Base-by-base conservation (phyloP, 2,797 vertebrate species). In the Nyctalus aviator region DNA sequence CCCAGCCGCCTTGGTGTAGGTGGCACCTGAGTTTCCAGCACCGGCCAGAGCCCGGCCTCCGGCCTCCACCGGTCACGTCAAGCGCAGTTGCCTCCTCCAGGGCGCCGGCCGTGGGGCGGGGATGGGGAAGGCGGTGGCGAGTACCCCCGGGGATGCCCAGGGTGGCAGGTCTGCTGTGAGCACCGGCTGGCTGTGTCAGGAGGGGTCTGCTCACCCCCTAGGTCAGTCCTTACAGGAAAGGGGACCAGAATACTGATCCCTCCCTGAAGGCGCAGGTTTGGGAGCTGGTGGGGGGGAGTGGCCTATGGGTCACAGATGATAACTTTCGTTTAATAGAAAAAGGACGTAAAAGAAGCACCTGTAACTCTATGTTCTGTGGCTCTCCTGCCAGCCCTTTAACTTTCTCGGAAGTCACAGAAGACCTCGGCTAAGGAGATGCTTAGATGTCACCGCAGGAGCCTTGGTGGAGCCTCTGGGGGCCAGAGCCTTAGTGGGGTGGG, bases 401-500 rank as follows among this genome's bases (percentile, higher is more conserved):
- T 64, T n/a, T 21, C 25, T 73, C 14, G 23, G 17, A 9, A 20
- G 27, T 76, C 32, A 7, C 72, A 25, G 71, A 35, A 55, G 46
- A n/a, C 14, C 0, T 0, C 12, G 46, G 82, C 75, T n/a, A 5
- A 9, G 90, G 15, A n/a, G 35, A 32, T 21, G n/a, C 6, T 4
- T 17, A 21, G 0, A 15, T 2, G 17, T 23, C 35, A 3, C 75
- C 1, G 0, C 0, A 5, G 9, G 62, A 62, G 18, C 6, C 55
- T 25, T 25, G 4, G 59, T 59, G 57, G 57, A 8, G 18, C 53
- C 18, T 53, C 18, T 2, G 53, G 53, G 53, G 20, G 7, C 53
- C 21, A 21, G 55, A 25, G 21, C 55, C 21, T 57, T 53, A 53
- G 53, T 8, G 53, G 20, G 20, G n/a, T n/a, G n/a, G 53, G 20